These are phyloP conservation scores for Valencia hispanica DNA, from an alignment of 2,797 vertebrate genomes.

Conservation along the genomic window DNA sequence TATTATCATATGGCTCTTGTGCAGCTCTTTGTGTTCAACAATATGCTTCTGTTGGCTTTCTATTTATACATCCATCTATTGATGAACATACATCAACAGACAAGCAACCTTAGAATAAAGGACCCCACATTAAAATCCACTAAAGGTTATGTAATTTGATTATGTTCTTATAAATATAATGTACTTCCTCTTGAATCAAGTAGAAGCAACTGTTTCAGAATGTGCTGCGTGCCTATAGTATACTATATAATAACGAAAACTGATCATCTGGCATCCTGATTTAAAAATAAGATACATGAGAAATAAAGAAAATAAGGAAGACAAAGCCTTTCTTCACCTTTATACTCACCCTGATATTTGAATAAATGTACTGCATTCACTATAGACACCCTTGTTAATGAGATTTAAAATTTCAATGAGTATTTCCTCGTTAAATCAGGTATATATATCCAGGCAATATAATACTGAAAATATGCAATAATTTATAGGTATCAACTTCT, in stretches of 20 bases:
- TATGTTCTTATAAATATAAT: conserved; percentile 26
- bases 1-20: background rate
- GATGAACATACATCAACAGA: conserved; percentile 12
- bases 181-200: conserved; percentile 30
- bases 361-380: too few relatives aligned
- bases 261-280: conserved; percentile 7
- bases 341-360: background rate
- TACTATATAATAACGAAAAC: conserved; percentile 10
- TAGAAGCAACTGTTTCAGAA: conserved; percentile 3
- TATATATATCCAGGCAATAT: background rate
- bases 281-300: background rate
- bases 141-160: conserved; percentile 22
- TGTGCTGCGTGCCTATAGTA: conserved; percentile 1
- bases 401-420: background rate
- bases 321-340: background rate
- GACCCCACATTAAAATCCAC: background rate
- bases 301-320: background rate
- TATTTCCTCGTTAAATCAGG: background rate
- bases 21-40: conserved; percentile 10
- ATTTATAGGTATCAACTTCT: background rate
- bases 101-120: background rate
- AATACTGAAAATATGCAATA: too few relatives aligned
- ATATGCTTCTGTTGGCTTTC: background rate
- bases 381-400: too few relatives aligned
- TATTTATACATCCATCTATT: conserved; percentile 23